These are phyloP conservation scores for Heterodera carotae DNA, from an alignment of 1,140 invertebrate species.

Conservation along the genomic window DNA sequence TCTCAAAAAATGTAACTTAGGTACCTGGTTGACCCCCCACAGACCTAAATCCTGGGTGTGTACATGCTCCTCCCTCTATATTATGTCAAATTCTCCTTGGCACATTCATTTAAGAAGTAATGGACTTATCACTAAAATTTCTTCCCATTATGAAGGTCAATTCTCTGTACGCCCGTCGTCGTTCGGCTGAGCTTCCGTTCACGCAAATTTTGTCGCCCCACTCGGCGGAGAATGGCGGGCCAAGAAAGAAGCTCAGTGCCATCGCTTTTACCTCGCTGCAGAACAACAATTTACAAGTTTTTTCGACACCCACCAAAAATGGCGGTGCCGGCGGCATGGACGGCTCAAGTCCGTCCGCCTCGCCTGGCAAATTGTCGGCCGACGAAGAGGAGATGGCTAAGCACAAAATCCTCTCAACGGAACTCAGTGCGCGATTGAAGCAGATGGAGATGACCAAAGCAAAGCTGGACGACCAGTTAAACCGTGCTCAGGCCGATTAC, in stretches of 20 bases:
- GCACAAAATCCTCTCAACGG: constrained; percentile 19
- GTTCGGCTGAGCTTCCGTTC: neutral
- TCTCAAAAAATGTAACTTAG: too few species aligned
- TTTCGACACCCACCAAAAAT: neutral
- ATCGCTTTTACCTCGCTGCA: neutral
- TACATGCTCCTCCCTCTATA: too few species aligned
- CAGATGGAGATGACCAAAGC: constrained; percentile 10
- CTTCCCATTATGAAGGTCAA: neutral
- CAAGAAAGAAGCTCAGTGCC: neutral
- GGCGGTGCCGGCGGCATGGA: too few species aligned
- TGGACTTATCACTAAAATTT: too few species aligned
- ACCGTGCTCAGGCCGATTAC: constrained; percentile 15
- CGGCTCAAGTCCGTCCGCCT: constrained; percentile 6
- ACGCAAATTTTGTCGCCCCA: constrained; percentile 1
- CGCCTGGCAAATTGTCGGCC: neutral
- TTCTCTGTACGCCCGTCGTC: neutral
- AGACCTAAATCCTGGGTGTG: too few species aligned
- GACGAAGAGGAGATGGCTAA: neutral
- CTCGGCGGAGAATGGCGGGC: too few species aligned
- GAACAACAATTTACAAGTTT: constrained; percentile 3
- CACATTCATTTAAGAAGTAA: too few species aligned
- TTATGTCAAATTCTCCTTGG: too few species aligned
- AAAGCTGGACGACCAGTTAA: constrained; percentile 21
- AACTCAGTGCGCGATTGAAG: constrained; percentile 10
- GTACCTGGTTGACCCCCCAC: too few species aligned